phyloP scores from a whole-genome alignment of 2,797 vertebrate species.

The Artibeus lituratus region DNA sequence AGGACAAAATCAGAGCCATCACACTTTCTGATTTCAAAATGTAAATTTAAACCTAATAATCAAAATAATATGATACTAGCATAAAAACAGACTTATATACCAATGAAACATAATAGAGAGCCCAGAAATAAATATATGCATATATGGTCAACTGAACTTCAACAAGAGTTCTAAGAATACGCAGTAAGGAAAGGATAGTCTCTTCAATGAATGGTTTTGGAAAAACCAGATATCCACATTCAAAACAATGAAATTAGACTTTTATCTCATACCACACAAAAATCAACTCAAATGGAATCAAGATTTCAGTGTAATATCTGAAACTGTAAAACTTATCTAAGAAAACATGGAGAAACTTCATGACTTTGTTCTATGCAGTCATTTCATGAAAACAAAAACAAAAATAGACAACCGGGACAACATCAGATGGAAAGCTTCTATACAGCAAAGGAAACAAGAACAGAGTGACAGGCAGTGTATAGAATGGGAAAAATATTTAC shows the following conservation, averaged over 20 bases:
- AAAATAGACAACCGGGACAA: neutral
- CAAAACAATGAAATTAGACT: neutral
- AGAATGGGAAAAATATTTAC: neutral
- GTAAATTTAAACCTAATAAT: neutral
- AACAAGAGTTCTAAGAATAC: neutral
- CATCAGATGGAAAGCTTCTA: neutral
- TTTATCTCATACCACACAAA: neutral
- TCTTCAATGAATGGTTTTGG: neutral
- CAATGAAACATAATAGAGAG: neutral
- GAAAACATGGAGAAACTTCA: neutral
- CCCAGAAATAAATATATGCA: neutral
- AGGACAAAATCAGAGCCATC: neutral
- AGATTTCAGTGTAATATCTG: neutral
- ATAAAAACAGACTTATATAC: neutral
- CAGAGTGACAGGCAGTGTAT: neutral
- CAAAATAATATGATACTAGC: neutral
- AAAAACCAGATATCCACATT: neutral
- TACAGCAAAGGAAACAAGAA: neutral
- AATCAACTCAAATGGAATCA: neutral
- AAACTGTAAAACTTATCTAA: neutral
- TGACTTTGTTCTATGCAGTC: neutral
- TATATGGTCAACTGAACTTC: neutral
- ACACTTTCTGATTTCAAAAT: neutral
- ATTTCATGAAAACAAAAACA: neutral
- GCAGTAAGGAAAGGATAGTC: neutral